Evolutionary conservation across 2,888 invertebrate genomes (phyloP).

Genomic region (Lymantria dispar): DNA sequence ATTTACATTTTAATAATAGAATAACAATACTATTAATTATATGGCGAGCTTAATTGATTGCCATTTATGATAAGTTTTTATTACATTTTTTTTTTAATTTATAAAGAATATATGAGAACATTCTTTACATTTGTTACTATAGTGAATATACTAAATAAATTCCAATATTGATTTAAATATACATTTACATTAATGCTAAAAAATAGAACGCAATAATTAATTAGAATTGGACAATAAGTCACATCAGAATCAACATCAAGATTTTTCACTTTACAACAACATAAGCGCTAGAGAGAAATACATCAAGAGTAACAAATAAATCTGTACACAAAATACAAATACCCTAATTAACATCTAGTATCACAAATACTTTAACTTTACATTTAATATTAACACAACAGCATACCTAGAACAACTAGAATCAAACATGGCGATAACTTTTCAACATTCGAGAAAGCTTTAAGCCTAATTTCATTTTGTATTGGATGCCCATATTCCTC

Average conservation of each 20-base stretch:
- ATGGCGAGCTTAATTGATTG: too few relatives aligned
- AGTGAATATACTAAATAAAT: too few relatives aligned
- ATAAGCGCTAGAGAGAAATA: conserved; percentile 28
- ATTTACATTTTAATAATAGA: too few relatives aligned
- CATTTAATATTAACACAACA: conserved; percentile 46
- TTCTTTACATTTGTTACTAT: too few relatives aligned
- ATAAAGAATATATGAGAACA: too few relatives aligned
- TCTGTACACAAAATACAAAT: conserved; percentile 47
- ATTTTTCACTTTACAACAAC: conserved; percentile 12
- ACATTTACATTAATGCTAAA: too few relatives aligned
- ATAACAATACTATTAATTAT: too few relatives aligned
- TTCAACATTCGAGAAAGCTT: conserved; percentile 61
- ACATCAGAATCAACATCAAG: conserved; percentile 4
- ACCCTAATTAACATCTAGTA: conserved; percentile 63
- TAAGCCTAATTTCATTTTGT: conserved; percentile 74
- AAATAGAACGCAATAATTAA: too few relatives aligned
- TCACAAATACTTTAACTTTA: conserved; percentile 67
- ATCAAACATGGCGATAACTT: conserved; percentile 47
- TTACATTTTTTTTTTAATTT: too few relatives aligned
- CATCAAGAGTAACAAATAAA: conserved; percentile 40
- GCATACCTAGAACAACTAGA: conserved; percentile 39
- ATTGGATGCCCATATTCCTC: conserved; percentile 74
- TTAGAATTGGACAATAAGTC: background rate
- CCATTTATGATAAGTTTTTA: too few relatives aligned
- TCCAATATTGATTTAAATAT: too few relatives aligned